These are phyloP conservation scores for Bembecia ichneumoniformis DNA, from an alignment of 2,888 invertebrate genomes.

Conservation along the genomic window DNA sequence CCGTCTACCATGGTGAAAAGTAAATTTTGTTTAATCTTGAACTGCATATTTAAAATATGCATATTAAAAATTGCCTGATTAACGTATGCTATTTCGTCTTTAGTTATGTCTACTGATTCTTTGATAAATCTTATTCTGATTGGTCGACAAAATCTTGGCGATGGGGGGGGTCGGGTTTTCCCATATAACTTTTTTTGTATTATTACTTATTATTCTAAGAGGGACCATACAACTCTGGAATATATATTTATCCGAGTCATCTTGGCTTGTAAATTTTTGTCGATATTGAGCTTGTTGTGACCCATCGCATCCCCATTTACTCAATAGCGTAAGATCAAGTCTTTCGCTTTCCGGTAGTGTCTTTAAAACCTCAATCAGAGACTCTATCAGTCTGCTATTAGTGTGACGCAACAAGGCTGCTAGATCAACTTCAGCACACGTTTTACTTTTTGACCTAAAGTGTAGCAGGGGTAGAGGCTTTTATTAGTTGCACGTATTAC, in stretches of 20 bases:
- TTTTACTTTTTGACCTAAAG: background rate
- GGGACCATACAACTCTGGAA: constrained; percentile 1
- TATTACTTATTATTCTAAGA: background rate
- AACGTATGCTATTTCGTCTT: constrained; percentile 17
- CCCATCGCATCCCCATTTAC: constrained; percentile 1
- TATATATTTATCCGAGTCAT: background rate
- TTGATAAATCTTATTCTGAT: constrained; percentile 18
- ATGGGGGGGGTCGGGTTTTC: constrained; percentile 5
- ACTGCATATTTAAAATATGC: background rate
- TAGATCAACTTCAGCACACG: background rate
- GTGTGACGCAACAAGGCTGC: background rate
- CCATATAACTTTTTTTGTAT: constrained; percentile 3
- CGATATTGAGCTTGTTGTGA: constrained; percentile 1
- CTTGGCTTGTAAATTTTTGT: background rate
- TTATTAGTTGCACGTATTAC: background rate
- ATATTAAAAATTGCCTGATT: background rate
- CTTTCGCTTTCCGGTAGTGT: background rate
- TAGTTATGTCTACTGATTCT: constrained; percentile 14
- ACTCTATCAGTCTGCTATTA: background rate
- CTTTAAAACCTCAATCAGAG: background rate
- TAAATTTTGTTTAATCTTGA: constrained; percentile 4
- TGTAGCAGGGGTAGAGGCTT: background rate
- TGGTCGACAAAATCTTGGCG: constrained; percentile 16
- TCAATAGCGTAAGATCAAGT: background rate
- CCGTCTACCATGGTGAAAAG: constrained; percentile 14